Evolutionary conservation across 2,797 vertebrate species (phyloP), one percentile per base, ranked within the genome.

Genomic region (Oceanodroma leucorhoa): DNA sequence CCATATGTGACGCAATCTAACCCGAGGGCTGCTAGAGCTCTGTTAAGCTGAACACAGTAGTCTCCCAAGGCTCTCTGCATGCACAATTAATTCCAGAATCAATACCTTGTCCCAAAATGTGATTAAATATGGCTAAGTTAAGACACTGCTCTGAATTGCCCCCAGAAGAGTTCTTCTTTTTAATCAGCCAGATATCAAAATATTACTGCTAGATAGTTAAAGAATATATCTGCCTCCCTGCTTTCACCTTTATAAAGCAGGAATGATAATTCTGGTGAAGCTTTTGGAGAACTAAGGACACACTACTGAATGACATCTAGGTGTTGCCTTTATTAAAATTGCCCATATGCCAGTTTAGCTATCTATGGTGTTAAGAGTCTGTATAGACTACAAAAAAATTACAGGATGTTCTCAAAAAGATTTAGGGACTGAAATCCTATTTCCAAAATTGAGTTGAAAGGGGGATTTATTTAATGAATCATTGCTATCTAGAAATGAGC

Each of bases 41-140:
- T 76, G n/a, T 3, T 48, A 65, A 76, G 15, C 38, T 0, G 0
- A 83, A 45, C 3, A 9, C 62, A 64, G 36, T 38, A 61, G 76
- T 38, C 43, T 95, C 58, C 38, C 51, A 70, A 87, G 60, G 48
- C 48, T 87, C 51, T 58, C 24, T 79, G 53, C 57, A n/a, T 40
- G 62, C 61, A 53, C 55, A 84, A 54, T 79, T 82, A 79, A 93
- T 76, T 82, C 40, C 72, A 80, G 51, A 75, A 73, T 87, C 60
- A 64, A 16, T 67, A 45, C 60, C 34, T 85, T 91, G 64, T 85
- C 73, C 60, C 41, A 66, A 85, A 84, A 89, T 64, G 40, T 85
- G 53, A 92, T 92, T 85, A 95, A 85, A 64, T 83, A 66, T n/a
- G 43, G 22, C 51, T 58, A 64, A 91, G 51, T 83, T 93, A 85